Evolutionary conservation across 2,113 vertebrate genomes (phyloP), one percentile per base, ranked within the genome.

Genomic region (Limnothrissa miodon): DNA sequence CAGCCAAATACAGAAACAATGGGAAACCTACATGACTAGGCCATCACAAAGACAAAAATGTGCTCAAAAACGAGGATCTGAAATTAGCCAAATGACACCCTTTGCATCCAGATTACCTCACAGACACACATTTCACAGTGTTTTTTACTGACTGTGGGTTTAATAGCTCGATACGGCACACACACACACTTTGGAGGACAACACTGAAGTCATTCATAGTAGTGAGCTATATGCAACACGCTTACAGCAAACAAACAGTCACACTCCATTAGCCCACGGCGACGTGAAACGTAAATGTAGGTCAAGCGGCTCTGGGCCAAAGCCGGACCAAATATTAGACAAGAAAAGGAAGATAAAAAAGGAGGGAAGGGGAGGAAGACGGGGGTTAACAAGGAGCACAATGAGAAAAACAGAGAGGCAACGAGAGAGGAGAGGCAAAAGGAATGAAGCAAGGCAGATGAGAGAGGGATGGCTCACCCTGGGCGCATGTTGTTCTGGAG

Each of bases 401-500:
- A 25, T n/a, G n/a, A 25, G 4, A 62, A 21, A 1, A 46, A 21
- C 36, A 39, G 15, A n/a, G 21, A n/a, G 25, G 23, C 4, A 23
- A 62, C 1, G 23, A 25, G 59, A 62, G 59, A 62, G 59, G 23
- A 62, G 59, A 29, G 59, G 9, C 8, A 6, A 25, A 6, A 29
- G n/a, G n/a, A 29, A 10, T 29, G 25, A 29, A 9, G n/a, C 19
- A 9, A 8, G 25, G 25, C 2, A 74, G 66, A 36, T 11, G 33
- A 15, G 25, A 33, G 29, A 36, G 15, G 2, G 13, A 33, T 17
- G 66, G 4, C 88, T 91, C 59, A 95, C 95, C 95, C 95, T 0
- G 92, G 92, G 36, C 90, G 92, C 80, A 92, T 91, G 4, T 90
- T 89, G 83, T 95, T 95, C 88, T 97, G 96, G 42, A 96, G 87